Base-by-base conservation (phyloP, 2,888 invertebrate species). In the Orchesellides sinensis region DNA sequence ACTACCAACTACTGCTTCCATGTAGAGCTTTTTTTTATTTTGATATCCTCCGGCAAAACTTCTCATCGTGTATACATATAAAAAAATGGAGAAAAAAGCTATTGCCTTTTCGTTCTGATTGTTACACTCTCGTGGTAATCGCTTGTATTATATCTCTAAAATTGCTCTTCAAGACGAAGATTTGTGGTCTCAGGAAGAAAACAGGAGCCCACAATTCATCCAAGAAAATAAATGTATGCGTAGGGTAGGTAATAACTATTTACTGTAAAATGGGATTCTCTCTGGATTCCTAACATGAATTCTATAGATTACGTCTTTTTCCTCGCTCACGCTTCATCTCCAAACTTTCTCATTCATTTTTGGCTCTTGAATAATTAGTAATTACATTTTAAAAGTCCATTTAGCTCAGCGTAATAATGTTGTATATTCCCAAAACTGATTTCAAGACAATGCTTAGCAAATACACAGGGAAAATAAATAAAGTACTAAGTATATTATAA, bases 51-150 rank as follows among this genome's bases (percentile, higher is more conserved):
- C 59, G 59, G 59, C 59, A 23, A 56, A 27, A 56, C 19, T 32
- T 19, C 59, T 59, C 59, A 29, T 56, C 56, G n/a, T 27, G 1
- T n/a, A 14, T 56, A 52, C 56, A 59, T 32, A 59, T 4, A 4
- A 54, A 23, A 59, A 23, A 59, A 32, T 23, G 19, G 29, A 29
- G 25, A 66, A 27, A 47, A 25, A 47, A n/a, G 59, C 59, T 59
- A 59, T 32, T 59, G 32, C 29, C 59, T 29, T 59, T 59, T 59
- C 21, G 19, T 45, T 61, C 63, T 69, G 47, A 79, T 79, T 79
- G 52, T 79, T 79, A 75, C 77, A 77, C 78, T 79, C 78, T 79
- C 78, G 35, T 52, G 25, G 68, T 78, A 78, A 69, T 78, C 68
- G 52, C 68, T 59, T 69, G 59, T 21, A 45, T 69, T 63, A 70